Evolutionary conservation across 2,113 vertebrate species (phyloP).

Genomic region (Syrrhaptes paradoxus): DNA sequence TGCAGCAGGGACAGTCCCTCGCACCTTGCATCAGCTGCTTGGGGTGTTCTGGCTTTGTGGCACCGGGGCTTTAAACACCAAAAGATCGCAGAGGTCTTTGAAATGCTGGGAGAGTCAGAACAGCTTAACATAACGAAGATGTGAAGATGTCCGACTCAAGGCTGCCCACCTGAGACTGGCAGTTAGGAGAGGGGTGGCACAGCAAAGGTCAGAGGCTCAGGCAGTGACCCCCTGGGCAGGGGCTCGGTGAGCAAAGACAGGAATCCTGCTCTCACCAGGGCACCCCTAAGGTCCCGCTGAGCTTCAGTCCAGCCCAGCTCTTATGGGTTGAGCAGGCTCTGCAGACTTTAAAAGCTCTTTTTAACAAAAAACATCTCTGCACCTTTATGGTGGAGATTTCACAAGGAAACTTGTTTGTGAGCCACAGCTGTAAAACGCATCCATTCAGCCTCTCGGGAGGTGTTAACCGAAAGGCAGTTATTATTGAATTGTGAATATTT

Average conservation of each 20-base stretch:
- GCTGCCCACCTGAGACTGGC: fast-evolving
- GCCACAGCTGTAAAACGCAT: conserved; percentile 22
- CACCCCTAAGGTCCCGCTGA: not conserved
- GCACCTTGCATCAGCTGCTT: fast-evolving
- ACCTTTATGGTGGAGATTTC: not conserved
- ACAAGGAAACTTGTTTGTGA: not conserved
- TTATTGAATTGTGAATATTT: conserved; percentile 45
- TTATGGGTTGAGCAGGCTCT: not conserved
- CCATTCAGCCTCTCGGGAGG: not conserved
- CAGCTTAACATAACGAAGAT: not conserved
- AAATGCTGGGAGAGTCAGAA: not conserved
- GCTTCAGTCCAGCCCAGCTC: not conserved
- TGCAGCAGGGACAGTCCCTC: not conserved
- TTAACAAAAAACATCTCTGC: not conserved
- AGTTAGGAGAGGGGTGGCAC: not conserved
- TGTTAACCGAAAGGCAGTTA: not conserved
- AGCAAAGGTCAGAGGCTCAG: not conserved
- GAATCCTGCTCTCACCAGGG: not conserved
- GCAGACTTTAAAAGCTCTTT: not conserved
- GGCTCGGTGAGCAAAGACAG: fast-evolving
- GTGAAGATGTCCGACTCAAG: not conserved
- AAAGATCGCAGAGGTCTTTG: not conserved
- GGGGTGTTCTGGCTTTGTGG: not conserved
- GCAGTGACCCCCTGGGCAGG: not conserved
- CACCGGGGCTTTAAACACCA: not conserved